These are phyloP conservation scores for Hystrix cristata DNA, from an alignment of 2,113 vertebrate genomes.

Conservation along the genomic window DNA sequence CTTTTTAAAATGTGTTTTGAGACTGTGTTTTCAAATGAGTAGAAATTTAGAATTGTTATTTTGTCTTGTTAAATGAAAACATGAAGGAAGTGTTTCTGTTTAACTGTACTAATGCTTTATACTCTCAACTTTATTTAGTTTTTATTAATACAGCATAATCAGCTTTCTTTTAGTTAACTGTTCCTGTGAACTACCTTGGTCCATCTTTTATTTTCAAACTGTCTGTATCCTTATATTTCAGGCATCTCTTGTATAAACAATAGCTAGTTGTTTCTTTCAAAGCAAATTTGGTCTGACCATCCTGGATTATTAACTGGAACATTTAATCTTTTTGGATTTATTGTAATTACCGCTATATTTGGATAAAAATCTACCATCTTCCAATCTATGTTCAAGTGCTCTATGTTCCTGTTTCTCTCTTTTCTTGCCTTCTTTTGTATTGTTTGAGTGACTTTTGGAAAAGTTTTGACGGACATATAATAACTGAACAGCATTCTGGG, in stretches of 20 bases:
- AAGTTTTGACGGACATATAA: background rate
- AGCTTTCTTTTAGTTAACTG: background rate
- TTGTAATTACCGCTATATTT: background rate
- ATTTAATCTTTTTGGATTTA: background rate
- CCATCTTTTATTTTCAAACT: background rate
- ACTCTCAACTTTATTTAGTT: background rate
- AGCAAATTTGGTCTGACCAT: background rate
- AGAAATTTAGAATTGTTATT: slow-evolving; percentile 41
- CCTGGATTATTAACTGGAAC: background rate
- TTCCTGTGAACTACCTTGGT: background rate
- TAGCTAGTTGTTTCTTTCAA: background rate
- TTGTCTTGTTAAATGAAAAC: background rate
- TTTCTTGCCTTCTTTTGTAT: background rate
- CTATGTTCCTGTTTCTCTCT: background rate
- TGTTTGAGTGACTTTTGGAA: background rate
- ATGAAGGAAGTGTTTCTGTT: background rate
- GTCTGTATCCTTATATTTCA: background rate
- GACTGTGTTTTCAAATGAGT: background rate
- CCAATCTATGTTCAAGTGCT: background rate
- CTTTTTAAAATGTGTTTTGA: background rate
- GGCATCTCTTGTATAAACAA: slow-evolving; percentile 4
- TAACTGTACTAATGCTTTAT: background rate
- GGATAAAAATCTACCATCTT: background rate
- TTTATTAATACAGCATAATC: background rate
- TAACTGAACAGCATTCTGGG: background rate